These are phyloP conservation scores for Sesamia nonagrioides DNA, from an alignment of 1,140 invertebrate genomes.

Conservation along the genomic window DNA sequence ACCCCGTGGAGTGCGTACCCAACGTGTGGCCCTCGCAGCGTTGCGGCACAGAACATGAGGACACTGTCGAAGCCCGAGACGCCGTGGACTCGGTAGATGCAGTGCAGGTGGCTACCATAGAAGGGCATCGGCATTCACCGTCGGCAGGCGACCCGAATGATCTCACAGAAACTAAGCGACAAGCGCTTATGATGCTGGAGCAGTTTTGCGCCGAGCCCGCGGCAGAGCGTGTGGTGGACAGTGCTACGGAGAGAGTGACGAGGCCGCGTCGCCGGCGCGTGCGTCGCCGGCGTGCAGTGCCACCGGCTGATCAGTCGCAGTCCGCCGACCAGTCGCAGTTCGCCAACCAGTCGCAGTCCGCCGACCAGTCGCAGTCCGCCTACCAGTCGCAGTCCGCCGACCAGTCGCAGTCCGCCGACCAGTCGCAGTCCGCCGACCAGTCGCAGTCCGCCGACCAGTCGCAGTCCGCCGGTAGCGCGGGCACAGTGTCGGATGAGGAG, in stretches of 20 bases:
- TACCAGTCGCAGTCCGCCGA: too few species aligned
- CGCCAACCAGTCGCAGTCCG: too few species aligned
- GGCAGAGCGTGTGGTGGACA: too few species aligned
- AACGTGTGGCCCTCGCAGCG: neutral
- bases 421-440: neutral
- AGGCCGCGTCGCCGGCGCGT: neutral
- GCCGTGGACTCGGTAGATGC: neutral
- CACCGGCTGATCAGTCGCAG: neutral
- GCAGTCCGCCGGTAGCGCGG: neutral
- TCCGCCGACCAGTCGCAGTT: neutral
- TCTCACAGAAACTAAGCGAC: neutral
- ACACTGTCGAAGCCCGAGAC: neutral
- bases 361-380: neutral
- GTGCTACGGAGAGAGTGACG: too few species aligned
- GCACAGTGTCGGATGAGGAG: neutral
- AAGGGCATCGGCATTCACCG: neutral
- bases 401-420: neutral
- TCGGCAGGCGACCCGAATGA: neutral
- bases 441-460: neutral
- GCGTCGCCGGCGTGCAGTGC: neutral
- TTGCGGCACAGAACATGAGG: neutral
- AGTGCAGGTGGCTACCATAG: neutral
- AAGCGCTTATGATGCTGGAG: neutral
- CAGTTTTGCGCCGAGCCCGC: neutral
- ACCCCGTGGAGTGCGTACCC: slow-evolving; percentile 54